These are phyloP conservation scores for Henicopernis longicauda DNA, from an alignment of 2,113 vertebrate genomes.

Conservation along the genomic window DNA sequence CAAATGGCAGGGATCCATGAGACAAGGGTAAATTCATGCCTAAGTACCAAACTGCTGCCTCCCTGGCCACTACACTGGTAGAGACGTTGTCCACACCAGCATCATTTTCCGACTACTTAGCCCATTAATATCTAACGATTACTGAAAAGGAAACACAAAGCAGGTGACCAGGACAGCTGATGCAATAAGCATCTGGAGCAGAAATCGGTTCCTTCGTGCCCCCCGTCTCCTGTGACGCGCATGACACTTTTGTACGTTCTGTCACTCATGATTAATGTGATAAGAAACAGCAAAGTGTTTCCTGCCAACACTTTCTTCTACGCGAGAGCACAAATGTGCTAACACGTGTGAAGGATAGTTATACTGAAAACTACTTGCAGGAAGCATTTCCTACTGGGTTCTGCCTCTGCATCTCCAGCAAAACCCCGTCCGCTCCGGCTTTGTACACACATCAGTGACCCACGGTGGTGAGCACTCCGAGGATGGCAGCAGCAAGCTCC, in stretches of 20 bases:
- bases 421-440: neutral
- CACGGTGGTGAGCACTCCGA: fast-evolving
- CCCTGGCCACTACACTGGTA: neutral
- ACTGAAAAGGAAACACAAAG: neutral
- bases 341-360: neutral
- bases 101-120: neutral
- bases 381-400: neutral
- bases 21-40: neutral
- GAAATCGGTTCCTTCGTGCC: neutral
- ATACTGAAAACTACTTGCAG: neutral
- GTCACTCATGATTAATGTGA: neutral
- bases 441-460: neutral
- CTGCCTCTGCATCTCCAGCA: neutral
- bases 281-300: neutral
- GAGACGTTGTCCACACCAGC: neutral
- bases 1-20: neutral
- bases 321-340: neutral
- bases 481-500: neutral
- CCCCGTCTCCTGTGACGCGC: neutral
- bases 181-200: neutral
- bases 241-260: fast-evolving
- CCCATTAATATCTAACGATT: neutral
- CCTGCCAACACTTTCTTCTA: neutral
- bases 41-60: neutral
- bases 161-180: neutral